A percentile compares a stretch with the other conserved stretches of the same genome.
These are phyloP conservation scores for Drosophila bipectinata DNA, from an alignment of 1,140 invertebrate genomes.

Conservation along the genomic window DNA sequence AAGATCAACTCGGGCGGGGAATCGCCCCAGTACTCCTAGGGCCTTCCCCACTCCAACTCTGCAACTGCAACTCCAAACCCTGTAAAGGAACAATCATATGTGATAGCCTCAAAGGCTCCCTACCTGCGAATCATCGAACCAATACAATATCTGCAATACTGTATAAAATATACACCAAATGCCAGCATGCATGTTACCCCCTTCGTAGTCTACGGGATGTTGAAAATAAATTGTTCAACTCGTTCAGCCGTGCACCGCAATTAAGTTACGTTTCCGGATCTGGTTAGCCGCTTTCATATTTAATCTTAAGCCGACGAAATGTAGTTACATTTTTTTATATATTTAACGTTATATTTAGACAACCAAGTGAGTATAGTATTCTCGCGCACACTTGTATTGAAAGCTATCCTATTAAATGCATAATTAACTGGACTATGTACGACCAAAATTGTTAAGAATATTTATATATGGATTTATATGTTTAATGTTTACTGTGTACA, in stretches of 20 bases:
- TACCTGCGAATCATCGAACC: conserved; percentile 63
- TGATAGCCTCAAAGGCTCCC: conserved; percentile 78
- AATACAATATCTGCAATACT: conserved; percentile 42
- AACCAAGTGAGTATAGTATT: background rate
- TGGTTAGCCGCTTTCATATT: conserved; percentile 18
- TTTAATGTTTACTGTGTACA: conserved; percentile 14
- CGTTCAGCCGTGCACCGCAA: conserved; percentile 49
- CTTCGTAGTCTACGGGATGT: conserved; percentile 34
- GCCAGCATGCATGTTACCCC: conserved; percentile 29
- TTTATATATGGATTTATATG: conserved; percentile 23
- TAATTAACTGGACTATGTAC: conserved; percentile 32
- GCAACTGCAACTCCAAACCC: conserved; percentile 15
- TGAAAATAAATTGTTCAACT: conserved; percentile 44
- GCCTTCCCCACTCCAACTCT: background rate
- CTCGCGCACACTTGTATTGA: conserved; percentile 29
- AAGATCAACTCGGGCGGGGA: conserved; percentile 82
- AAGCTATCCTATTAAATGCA: conserved; percentile 37
- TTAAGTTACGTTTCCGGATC: conserved; percentile 30
- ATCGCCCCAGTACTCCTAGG: conserved; percentile 78
- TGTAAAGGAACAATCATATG: conserved; percentile 61
- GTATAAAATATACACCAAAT: conserved; percentile 39
- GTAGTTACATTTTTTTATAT: conserved; percentile 48
- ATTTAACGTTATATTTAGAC: conserved; percentile 32
- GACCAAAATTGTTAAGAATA: conserved; percentile 47
- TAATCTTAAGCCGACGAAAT: conserved; percentile 32